Evolutionary conservation across 2,113 vertebrate species (phyloP), one percentile per base, ranked within the genome.

Genomic region (Ailurus styani): DNA sequence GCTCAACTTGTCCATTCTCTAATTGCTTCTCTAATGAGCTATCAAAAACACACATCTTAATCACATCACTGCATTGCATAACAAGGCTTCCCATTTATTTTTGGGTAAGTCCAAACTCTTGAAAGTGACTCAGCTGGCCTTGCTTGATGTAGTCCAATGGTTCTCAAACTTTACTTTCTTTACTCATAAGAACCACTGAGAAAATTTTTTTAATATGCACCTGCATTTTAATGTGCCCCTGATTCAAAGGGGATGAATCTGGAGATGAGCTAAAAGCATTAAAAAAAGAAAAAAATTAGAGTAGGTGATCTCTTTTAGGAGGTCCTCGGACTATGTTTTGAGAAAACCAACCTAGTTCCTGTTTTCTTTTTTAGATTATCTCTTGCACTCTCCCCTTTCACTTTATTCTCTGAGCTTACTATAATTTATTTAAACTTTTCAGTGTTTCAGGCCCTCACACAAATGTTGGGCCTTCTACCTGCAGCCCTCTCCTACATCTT

Each of bases 81-180:
- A 95, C 34, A 75, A 60, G 87, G 40, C 47, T 96, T 96, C 77
- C 50, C 55, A 90, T 85, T 96, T 94, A 57, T 64, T 92, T 87
- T n/a, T 92, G 84, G 82, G 23, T 47, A 82, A 90, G 31, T 62
- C 47, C 62, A 87, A 75, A 85, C 20, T 86, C 78, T 91, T 83
- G 72, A 95, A 77, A 88, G 47, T 72, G 72, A 50, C 77, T 96
- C 37, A 81, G 82, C 27, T 64, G n/a, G 72, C 40, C n/a, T 87
- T 50, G 10, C n/a, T 95, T 87, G 42, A 70, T 77, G 94, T 94
- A 93, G 27, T 88, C 17, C 93, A 90, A 0, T 45, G n/a, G n/a
- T 93, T 93, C 77, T 96, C 70, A 54, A 52, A 81, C 50, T 91
- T 92, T 40, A 42, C 60, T 92, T n/a, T n/a, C n/a, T n/a, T n/a